Evolutionary conservation across 92 coral and sea anemone genomes (phyloP).

Genomic region (Epizoanthus fatuus): DNA sequence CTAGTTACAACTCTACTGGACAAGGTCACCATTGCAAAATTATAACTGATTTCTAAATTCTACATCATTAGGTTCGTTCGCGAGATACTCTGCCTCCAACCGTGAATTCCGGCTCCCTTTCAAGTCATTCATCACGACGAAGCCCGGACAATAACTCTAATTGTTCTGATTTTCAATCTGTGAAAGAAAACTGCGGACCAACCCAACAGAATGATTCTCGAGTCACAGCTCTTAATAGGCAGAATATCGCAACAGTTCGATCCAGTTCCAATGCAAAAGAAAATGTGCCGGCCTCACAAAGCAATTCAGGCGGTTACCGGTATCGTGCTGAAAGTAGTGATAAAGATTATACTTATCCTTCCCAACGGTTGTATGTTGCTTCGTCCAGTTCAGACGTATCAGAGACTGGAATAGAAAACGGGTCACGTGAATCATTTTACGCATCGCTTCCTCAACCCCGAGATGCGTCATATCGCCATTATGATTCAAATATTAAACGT

Average conservation of each 20-base stretch:
- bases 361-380: not conserved
- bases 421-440: not conserved
- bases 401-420: not conserved
- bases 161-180: not conserved
- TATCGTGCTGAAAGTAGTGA: not conserved
- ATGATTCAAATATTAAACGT: not conserved
- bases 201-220: not conserved
- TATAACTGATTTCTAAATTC: not conserved
- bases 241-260: not conserved
- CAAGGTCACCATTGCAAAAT: not conserved
- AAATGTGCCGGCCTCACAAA: not conserved
- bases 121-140: conserved; percentile 1
- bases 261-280: not conserved
- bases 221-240: not conserved
- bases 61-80: conserved; percentile 9
- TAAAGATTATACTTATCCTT: not conserved
- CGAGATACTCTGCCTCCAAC: not conserved
- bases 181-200: not conserved
- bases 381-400: not conserved
- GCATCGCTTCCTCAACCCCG: conserved; percentile 8
- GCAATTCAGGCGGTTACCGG: not conserved
- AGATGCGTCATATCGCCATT: conserved; percentile 18
- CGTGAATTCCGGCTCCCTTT: not conserved
- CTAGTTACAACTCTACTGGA: too few relatives aligned
- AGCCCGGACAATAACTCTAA: not conserved